Evolutionary conservation across 2,113 vertebrate species (phyloP).

Genomic region (Tympanuchus pallidicinctus): DNA sequence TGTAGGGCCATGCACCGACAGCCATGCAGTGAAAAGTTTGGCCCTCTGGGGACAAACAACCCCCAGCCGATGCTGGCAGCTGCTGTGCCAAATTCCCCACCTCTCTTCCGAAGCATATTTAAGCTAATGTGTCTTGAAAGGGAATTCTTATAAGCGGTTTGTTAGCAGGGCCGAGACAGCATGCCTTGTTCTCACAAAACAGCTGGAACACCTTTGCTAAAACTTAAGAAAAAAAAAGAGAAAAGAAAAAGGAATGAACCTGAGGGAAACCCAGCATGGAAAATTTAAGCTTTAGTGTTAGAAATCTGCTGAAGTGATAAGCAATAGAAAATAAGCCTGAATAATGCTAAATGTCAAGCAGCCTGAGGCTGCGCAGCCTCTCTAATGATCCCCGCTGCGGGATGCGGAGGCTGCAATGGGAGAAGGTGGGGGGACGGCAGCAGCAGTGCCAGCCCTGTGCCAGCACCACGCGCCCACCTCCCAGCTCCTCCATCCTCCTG

Average conservation of each 20-base stretch:
- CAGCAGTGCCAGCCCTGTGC: background rate
- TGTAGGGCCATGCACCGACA: background rate
- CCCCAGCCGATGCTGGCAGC: background rate
- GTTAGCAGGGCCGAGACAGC: conserved; percentile 16
- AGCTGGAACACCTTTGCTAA: conserved; percentile 47
- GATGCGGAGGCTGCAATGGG: background rate
- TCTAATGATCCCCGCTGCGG: background rate
- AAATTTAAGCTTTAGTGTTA: conserved; percentile 10
- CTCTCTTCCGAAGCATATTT: background rate
- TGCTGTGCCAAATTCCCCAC: background rate
- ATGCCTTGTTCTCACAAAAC: conserved; percentile 20
- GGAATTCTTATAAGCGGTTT: conserved; percentile 6
- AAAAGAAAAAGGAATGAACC: conserved; percentile 29
- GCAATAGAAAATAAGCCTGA: background rate
- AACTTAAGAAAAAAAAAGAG: background rate
- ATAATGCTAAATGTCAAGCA: background rate
- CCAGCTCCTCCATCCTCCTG: background rate
- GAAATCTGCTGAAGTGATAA: conserved; percentile 50
- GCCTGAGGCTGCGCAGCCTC: conserved; percentile 12
- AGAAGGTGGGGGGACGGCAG: rapidly evolving
- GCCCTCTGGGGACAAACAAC: background rate
- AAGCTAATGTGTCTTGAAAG: conserved; percentile 47
- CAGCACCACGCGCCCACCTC: background rate
- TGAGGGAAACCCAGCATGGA: conserved; percentile 55
- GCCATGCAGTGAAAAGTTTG: background rate